Evolutionary conservation across 2,113 vertebrate genomes (phyloP).

Genomic region (Cepphus grylle): DNA sequence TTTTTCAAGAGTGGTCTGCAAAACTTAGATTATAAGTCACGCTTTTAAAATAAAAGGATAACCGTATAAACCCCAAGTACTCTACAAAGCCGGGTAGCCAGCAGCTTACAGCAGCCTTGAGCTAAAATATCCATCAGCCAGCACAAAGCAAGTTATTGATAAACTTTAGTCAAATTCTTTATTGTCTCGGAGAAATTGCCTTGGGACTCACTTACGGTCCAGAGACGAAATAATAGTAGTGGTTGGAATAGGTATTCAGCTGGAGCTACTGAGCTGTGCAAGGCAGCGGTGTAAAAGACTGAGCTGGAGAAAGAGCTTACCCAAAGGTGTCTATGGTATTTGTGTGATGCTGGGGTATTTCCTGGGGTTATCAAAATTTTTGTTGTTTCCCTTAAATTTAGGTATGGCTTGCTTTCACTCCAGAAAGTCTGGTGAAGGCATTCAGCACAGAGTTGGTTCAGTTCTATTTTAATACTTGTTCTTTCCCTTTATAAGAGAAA

Average conservation of each 20-base stretch:
- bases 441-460: not conserved
- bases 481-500: not conserved
- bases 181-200: not conserved
- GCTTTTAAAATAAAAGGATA: not conserved
- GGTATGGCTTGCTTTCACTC: not conserved
- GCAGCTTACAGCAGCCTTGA: not conserved
- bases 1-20: not conserved
- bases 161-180: not conserved
- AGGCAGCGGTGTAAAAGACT: not conserved
- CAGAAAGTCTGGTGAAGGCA: not conserved
- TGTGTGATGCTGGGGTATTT: not conserved
- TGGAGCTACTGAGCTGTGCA: not conserved
- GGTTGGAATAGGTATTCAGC: not conserved
- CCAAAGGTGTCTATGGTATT: not conserved
- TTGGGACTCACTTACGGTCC: not conserved
- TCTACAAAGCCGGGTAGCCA: not conserved
- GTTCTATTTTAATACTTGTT: not conserved
- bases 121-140: not conserved
- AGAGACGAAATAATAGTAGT: not conserved
- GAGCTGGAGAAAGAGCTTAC: not conserved
- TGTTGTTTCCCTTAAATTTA: not conserved
- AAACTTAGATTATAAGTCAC: fast-evolving
- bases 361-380: not conserved
- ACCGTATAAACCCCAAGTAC: not conserved
- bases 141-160: not conserved